phyloP scores from a whole-genome alignment of 1,140 invertebrate genomes.

The Drosophila parvula region DNA sequence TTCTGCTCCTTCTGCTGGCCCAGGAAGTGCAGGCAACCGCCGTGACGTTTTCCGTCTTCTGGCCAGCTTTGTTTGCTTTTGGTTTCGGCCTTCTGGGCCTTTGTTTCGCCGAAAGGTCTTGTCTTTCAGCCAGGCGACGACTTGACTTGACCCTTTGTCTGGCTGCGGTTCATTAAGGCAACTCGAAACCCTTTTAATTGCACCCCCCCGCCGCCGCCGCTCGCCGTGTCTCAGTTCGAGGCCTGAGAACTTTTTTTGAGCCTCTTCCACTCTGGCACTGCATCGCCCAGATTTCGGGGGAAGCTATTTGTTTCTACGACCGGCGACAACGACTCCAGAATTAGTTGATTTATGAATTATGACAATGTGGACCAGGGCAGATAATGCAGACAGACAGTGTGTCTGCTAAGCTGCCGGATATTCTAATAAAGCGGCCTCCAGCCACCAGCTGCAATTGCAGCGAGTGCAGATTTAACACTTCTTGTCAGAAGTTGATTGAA shows the following conservation, averaged over 20 bases:
- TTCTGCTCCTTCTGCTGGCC: conserved; percentile 29
- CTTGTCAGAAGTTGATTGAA: conserved; percentile 83
- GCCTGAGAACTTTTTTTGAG: conserved; percentile 68
- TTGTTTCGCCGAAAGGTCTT: conserved; percentile 42
- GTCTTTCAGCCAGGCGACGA: conserved; percentile 26
- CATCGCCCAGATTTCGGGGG: conserved; percentile 36
- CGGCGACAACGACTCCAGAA: conserved; percentile 64
- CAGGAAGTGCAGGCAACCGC: conserved; percentile 77
- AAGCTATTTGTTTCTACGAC: conserved; percentile 64
- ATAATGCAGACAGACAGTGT: conserved; percentile 49
- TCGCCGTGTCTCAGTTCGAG: neutral
- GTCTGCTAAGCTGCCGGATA: conserved; percentile 78
- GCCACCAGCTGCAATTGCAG: conserved; percentile 55
- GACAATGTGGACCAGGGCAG: conserved; percentile 69
- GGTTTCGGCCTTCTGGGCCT: conserved; percentile 35
- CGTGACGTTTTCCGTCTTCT: conserved; percentile 66
- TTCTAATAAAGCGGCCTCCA: conserved; percentile 75
- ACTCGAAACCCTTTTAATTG: conserved; percentile 65
- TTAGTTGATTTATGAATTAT: conserved; percentile 84
- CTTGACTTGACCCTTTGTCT: conserved; percentile 72
- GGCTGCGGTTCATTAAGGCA: conserved; percentile 80
- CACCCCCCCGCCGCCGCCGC: conserved; percentile 1
- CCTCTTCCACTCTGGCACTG: neutral
- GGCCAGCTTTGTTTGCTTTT: conserved; percentile 54
- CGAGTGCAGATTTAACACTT: conserved; percentile 82